Evolutionary conservation across 2,888 invertebrate genomes (phyloP).

Genomic region (Tethea ocularis): DNA sequence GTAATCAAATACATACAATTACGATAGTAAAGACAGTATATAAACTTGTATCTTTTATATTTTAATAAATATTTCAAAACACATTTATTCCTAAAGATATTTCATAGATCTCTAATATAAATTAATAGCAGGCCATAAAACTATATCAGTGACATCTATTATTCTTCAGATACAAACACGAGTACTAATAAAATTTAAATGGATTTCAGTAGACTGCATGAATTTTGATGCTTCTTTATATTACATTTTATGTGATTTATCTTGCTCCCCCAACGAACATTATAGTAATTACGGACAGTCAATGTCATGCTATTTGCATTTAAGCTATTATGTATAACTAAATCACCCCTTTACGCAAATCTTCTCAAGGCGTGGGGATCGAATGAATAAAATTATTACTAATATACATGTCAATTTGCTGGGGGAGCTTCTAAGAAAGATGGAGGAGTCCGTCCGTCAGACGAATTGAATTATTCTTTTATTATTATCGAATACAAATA

Average conservation of each 20-base stretch:
- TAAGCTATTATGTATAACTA: constrained; percentile 14
- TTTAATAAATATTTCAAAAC: neutral
- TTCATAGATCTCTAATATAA: neutral
- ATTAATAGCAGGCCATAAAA: neutral
- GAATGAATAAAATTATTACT: constrained; percentile 17
- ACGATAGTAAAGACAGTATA: neutral
- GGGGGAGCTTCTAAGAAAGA: constrained; percentile 4
- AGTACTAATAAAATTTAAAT: neutral
- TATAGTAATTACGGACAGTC: constrained; percentile 18
- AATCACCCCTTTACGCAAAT: constrained; percentile 8
- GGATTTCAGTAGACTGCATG: constrained; percentile 1
- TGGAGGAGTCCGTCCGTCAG: neutral
- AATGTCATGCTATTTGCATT: constrained; percentile 16
- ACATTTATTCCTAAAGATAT: neutral
- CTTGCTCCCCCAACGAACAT: constrained; percentile 14
- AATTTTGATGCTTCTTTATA: neutral
- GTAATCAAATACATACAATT: neutral
- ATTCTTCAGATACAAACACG: neutral
- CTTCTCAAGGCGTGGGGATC: constrained; percentile 12
- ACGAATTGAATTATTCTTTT: too few species aligned
- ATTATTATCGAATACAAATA: too few species aligned
- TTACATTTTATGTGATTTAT: constrained; percentile 15
- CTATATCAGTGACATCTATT: neutral
- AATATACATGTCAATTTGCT: constrained; percentile 13
- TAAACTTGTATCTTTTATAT: too few species aligned